Percentiles rank a stretch among this genome's conserved stretches.
phyloP scores from a whole-genome alignment of 2,888 invertebrate genomes.

The Drosophila anceps region DNA sequence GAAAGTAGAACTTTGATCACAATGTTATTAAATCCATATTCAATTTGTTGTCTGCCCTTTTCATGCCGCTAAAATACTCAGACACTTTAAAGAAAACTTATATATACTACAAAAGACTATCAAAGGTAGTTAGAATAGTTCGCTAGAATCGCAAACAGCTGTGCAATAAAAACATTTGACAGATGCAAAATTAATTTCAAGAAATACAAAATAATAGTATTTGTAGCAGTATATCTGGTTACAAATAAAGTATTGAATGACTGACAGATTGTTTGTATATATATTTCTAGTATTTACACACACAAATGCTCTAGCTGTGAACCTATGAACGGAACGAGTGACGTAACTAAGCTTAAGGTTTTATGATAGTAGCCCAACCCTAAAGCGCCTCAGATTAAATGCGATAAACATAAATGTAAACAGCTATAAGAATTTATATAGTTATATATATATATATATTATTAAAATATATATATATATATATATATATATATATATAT shows the following conservation, averaged over 20 bases:
- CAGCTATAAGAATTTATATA: conserved; percentile 27
- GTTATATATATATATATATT: conserved; percentile 15
- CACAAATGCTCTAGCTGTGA: neutral
- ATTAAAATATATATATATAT: conserved; percentile 26
- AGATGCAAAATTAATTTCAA: conserved; percentile 7
- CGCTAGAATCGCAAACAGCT: neutral
- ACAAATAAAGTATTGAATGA: conserved; percentile 18
- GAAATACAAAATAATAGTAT: conserved; percentile 3
- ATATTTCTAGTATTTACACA: neutral
- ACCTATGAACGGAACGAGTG: conserved; percentile 42
- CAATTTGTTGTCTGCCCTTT: neutral
- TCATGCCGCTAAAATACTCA: neutral
- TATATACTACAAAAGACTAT: neutral
- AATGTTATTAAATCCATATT: neutral
- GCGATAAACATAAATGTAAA: conserved; percentile 51
- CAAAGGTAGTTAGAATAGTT: neutral
- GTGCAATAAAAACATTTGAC: conserved; percentile 16
- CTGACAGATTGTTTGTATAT: conserved; percentile 27
- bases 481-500: conserved; percentile 28
- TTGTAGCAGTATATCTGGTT: conserved; percentile 19
- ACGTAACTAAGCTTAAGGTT: conserved; percentile 65
- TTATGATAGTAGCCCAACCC: conserved; percentile 40
- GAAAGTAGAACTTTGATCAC: neutral
- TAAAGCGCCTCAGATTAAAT: conserved; percentile 30
- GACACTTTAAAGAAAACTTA: neutral